These are phyloP conservation scores for Brachyhypopomus occidentalis DNA, from an alignment of 2,113 vertebrate species.

Conservation along the genomic window DNA sequence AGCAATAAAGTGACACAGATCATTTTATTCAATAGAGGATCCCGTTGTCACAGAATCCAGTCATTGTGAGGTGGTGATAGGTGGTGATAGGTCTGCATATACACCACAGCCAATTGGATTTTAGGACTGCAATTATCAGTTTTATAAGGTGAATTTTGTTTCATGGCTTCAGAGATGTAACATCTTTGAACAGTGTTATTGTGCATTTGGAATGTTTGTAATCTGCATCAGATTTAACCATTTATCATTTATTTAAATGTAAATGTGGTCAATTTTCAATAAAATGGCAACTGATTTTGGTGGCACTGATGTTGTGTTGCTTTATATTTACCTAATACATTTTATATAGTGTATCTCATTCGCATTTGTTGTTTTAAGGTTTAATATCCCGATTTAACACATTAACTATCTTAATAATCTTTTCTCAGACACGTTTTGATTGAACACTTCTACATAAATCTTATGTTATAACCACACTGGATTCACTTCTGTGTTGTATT, in stretches of 20 bases:
- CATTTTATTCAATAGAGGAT: too few relatives aligned
- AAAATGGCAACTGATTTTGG: slow-evolving; percentile 19
- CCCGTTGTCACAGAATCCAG: too few relatives aligned
- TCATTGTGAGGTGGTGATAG: too few relatives aligned
- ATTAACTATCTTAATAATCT: background rate
- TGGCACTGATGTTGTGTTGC: background rate
- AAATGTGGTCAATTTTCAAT: slow-evolving; percentile 17
- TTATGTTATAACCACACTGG: background rate
- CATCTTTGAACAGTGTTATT: slow-evolving; percentile 12
- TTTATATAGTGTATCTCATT: background rate
- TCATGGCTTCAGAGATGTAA: background rate
- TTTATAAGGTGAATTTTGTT: too few relatives aligned
- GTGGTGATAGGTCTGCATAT: too few relatives aligned
- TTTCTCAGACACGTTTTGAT: background rate
- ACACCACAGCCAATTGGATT: too few relatives aligned
- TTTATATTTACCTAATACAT: background rate
- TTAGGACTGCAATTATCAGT: too few relatives aligned
- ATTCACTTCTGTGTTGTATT: background rate
- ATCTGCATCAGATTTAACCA: slow-evolving; percentile 54
- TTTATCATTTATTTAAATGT: slow-evolving; percentile 10
- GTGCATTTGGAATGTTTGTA: slow-evolving; percentile 26
- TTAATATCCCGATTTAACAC: background rate
- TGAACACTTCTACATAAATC: background rate
- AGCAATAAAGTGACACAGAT: too few relatives aligned
- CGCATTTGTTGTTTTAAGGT: background rate